Percentiles rank a stretch among this genome's conserved stretches.
Conservation (phyloP, 2,113 vertebrate species). For the Boleophthalmus pectinirostris region DNA sequence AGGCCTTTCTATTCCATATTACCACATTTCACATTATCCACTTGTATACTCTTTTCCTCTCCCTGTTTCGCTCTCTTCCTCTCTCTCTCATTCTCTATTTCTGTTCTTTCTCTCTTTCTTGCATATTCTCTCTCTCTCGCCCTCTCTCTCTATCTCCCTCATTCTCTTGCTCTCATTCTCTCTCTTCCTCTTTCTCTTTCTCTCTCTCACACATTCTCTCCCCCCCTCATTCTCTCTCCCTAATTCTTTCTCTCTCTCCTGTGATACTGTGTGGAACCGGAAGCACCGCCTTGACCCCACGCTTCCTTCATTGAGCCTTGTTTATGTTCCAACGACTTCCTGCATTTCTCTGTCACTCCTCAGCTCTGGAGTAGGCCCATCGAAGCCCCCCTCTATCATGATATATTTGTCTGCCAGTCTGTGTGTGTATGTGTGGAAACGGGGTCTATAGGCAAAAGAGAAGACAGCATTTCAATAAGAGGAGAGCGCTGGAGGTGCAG, state of each 20-base stretch:
- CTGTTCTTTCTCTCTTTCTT: no score
- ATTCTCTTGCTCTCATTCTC: no score
- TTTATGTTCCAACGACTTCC: constrained; percentile 77
- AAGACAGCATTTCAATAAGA: constrained; percentile 20
- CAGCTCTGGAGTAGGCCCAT: constrained; percentile 51
- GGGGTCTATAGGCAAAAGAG: constrained; percentile 17
- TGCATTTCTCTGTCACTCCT: constrained; percentile 73
- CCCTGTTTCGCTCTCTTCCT: no score
- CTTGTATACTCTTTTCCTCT: no score
- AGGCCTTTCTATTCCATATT: no score
- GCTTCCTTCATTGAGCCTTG: constrained; percentile 80
- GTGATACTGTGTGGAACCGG: constrained; percentile 73
- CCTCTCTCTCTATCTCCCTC: constrained; percentile 17
- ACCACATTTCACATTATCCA: no score
- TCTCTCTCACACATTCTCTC: no score
- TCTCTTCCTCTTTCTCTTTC: no score
- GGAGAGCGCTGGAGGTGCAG: constrained; percentile 38
- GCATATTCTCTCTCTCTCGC: no score
- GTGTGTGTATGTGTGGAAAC: constrained; percentile 7
- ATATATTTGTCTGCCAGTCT: constrained; percentile 43
- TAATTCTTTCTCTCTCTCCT: constrained; percentile 24
- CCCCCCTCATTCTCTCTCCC: no score
- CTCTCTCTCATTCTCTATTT: no score
- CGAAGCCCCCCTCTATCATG: constrained; percentile 36
- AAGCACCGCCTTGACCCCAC: constrained; percentile 71